Evolutionary conservation across 2,113 vertebrate genomes (phyloP), one percentile per base, ranked within the genome.

Genomic region (Galbula dea): DNA sequence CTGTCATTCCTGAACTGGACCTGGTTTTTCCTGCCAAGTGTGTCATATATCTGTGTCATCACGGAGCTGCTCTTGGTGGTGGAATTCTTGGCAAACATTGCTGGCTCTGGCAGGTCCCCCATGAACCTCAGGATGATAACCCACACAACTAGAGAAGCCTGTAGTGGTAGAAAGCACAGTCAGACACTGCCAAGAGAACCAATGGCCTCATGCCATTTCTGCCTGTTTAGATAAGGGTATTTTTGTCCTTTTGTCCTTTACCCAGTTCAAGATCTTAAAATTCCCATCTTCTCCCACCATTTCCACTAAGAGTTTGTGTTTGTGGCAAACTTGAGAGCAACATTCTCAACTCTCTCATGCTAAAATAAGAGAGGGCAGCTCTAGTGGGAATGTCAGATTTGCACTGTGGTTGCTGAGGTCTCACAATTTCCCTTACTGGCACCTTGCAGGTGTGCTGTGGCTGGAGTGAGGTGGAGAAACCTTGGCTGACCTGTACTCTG

Each of bases 71-170:
- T 95, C 30, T 22, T 93, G 54, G 22, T 88, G 43, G 32, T 93
- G 61, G 74, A 17, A 45, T 71, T 97, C 68, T 88, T 96, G 59
- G 97, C 83, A 74, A 96, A 97, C n/a, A 97, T 96, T 78, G 95
- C 97, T 20, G 98, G 99, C 87, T 99, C 99, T 7, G 99, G 98
- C 27, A 99, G 97, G 79, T 99, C 99, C 17, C 99, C 99, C 99
- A 99, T 99, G 97, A 99, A 99, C 92, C 99, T 98, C 96, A 99
- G 95, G 93, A 99, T 99, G 92, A 99, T 96, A 94, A 96, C 98
- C 99, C 99, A 99, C 55, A 99, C 97, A 1, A 97, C 98, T 36
- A 99, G 81, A 5, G 99, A 99, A 11, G 98, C 98, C 99, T 99
- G 82, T 36, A 58, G 57, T 6, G n/a, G 27, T 46, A n/a, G 13